These are phyloP conservation scores for Hyperoplus lanceolatus DNA, from an alignment of 2,797 vertebrate species.

Conservation along the genomic window DNA sequence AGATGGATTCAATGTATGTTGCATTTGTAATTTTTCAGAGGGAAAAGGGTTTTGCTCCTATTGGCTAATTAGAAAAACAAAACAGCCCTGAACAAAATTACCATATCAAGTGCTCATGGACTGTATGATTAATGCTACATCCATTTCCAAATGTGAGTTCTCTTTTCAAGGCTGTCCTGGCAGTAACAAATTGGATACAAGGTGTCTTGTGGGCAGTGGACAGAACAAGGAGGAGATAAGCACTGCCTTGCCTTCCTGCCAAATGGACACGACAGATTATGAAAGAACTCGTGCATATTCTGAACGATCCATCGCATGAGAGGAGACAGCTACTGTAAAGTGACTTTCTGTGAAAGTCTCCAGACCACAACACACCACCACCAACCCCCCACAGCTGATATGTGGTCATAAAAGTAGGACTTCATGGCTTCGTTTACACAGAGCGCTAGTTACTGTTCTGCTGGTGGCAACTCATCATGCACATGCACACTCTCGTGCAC, in stretches of 20 bases:
- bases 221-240: slow-evolving; percentile 70
- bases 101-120: slow-evolving; percentile 37
- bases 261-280: slow-evolving; percentile 69
- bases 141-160: slow-evolving; percentile 51
- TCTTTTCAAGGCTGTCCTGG: slow-evolving; percentile 56
- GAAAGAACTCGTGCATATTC: slow-evolving; percentile 69
- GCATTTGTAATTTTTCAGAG: slow-evolving; percentile 42
- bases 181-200: slow-evolving; percentile 72
- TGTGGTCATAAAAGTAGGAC: slow-evolving; percentile 54
- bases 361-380: slow-evolving; percentile 10
- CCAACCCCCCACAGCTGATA: slow-evolving; percentile 6
- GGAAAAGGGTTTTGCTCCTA: slow-evolving; percentile 26
- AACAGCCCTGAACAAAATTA: slow-evolving; percentile 37
- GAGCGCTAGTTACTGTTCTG: slow-evolving; percentile 42
- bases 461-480: slow-evolving; percentile 27
- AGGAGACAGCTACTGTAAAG: slow-evolving; percentile 35
- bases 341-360: slow-evolving; percentile 31
- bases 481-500: slow-evolving; percentile 7
- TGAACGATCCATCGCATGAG: slow-evolving; percentile 32
- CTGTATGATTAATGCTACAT: slow-evolving; percentile 57
- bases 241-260: slow-evolving; percentile 56
- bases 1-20: slow-evolving; percentile 25
- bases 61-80: slow-evolving; percentile 43
- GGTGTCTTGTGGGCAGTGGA: slow-evolving; percentile 65
- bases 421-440: slow-evolving; percentile 52